Percentiles rank a stretch among this genome's conserved stretches.
Evolutionary conservation across 2,797 vertebrate genomes (phyloP).

Genomic region (Thamnophis elegans): DNA sequence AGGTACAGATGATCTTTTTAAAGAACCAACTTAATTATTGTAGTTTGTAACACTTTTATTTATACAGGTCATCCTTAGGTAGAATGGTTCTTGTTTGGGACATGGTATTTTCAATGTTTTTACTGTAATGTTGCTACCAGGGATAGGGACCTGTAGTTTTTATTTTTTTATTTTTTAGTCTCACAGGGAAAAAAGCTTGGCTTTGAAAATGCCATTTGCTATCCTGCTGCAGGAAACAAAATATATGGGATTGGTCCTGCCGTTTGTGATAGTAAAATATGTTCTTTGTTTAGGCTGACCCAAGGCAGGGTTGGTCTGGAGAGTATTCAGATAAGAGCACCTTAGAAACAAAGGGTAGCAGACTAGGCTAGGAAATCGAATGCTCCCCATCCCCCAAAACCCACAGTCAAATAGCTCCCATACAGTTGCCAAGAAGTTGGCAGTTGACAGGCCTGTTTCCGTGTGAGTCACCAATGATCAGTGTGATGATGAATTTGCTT

Average conservation of each 20-base stretch:
- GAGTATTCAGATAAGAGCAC: background rate
- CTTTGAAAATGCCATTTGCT: background rate
- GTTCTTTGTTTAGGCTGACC: background rate
- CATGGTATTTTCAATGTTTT: background rate
- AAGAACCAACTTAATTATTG: background rate
- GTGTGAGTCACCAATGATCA: background rate
- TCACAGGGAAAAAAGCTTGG: background rate
- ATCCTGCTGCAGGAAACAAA: background rate
- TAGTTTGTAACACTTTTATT: background rate
- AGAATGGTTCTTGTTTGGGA: background rate
- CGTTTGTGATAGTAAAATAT: background rate
- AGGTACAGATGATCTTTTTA: background rate
- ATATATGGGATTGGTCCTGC: background rate
- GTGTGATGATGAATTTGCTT: background rate
- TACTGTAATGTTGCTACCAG: background rate
- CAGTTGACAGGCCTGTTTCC: background rate
- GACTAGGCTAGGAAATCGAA: background rate
- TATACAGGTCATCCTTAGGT: background rate
- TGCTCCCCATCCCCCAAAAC: background rate
- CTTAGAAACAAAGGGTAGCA: background rate
- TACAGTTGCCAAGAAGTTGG: background rate
- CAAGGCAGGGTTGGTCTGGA: background rate
- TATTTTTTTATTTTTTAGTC: background rate
- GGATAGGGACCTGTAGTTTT: background rate
- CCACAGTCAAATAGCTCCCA: background rate